These are phyloP conservation scores for Eupithecia inturbata DNA, from an alignment of 2,888 invertebrate genomes.

Conservation along the genomic window DNA sequence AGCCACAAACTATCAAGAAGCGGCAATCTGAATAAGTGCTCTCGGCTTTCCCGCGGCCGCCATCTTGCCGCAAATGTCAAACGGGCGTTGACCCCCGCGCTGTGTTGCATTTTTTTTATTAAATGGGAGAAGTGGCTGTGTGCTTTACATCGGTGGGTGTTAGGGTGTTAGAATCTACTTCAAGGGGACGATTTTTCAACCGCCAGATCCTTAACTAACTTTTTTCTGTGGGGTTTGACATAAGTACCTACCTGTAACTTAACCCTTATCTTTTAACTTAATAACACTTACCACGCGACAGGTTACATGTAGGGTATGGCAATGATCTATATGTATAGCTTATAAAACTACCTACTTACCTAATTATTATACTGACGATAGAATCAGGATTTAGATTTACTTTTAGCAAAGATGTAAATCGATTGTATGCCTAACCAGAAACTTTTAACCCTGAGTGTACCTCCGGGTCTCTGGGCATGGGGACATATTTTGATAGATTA, in stretches of 20 bases:
- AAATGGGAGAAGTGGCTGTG: neutral
- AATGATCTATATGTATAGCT: neutral
- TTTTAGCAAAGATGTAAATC: neutral
- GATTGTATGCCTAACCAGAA: neutral
- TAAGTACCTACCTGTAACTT: neutral
- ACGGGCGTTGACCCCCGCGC: slow-evolving; percentile 53
- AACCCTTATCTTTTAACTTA: neutral
- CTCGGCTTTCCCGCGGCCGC: slow-evolving; percentile 67
- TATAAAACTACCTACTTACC: neutral
- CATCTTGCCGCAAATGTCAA: slow-evolving; percentile 66
- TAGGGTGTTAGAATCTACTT: neutral
- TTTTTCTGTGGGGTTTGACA: neutral
- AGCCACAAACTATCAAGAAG: slow-evolving; percentile 54
- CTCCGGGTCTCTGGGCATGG: neutral
- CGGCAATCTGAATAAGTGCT: slow-evolving; percentile 72
- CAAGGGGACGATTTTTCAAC: neutral
- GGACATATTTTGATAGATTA: slow-evolving; percentile 1
- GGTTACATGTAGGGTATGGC: neutral
- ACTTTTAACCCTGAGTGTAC: neutral
- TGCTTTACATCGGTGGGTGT: neutral
- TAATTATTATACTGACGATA: neutral
- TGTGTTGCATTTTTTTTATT: slow-evolving; percentile 44
- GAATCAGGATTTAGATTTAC: neutral
- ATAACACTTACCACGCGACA: neutral
- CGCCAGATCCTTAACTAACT: neutral